Evolutionary conservation across 2,113 vertebrate genomes (phyloP).

Genomic region (Cyprinus carpio): DNA sequence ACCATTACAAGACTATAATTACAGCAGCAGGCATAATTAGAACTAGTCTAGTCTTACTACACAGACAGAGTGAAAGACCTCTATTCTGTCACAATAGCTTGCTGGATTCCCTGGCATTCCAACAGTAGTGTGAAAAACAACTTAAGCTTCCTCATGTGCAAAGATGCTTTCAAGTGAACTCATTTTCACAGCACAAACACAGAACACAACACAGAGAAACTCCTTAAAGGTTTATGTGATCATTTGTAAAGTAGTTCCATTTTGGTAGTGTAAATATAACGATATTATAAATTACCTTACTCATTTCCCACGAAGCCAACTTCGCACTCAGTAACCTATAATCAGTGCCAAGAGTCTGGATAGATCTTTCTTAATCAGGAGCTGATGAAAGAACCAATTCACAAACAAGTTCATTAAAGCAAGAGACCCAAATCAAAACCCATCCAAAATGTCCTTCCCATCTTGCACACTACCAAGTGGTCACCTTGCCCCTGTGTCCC

Average conservation of each 20-base stretch:
- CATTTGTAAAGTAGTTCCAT: not conserved
- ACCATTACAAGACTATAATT: not conserved
- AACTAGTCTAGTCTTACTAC: not conserved
- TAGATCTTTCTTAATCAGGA: conserved; percentile 51
- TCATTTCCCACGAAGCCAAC: conserved; percentile 41
- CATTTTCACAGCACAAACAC: too few relatives aligned
- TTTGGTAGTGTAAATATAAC: not conserved
- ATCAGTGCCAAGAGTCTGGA: conserved; percentile 41
- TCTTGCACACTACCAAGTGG: conserved; percentile 50
- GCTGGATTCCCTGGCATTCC: conserved; percentile 32
- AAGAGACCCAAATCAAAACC: conserved; percentile 51
- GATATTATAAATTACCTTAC: conserved; percentile 1
- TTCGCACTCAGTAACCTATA: conserved; percentile 26
- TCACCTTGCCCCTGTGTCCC: conserved; percentile 40
- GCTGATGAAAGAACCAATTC: conserved; percentile 49
- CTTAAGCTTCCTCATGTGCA: conserved; percentile 38
- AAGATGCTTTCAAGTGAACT: not conserved
- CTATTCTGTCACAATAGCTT: not conserved
- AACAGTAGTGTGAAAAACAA: conserved; percentile 56
- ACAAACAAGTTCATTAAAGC: conserved; percentile 57
- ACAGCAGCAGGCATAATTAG: not conserved
- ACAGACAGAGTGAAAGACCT: not conserved
- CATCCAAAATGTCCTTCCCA: conserved; percentile 41
- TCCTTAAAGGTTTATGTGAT: not conserved
- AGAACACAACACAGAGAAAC: not conserved